These are phyloP conservation scores for Ectobius pallidus DNA, from an alignment of 2,888 invertebrate genomes.

Conservation along the genomic window DNA sequence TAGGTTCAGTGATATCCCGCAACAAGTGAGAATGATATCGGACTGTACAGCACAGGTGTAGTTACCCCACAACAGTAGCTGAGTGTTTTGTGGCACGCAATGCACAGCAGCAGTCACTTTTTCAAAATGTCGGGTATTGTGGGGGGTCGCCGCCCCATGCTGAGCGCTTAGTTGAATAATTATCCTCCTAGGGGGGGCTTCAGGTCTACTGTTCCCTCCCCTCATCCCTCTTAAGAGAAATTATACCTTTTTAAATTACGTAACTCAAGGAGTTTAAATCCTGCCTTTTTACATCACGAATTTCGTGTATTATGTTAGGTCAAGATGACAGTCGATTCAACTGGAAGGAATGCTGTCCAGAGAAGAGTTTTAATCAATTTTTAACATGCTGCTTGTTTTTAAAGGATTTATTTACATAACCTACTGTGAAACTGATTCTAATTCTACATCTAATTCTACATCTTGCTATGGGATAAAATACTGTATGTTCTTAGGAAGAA, in stretches of 20 bases:
- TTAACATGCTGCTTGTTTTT: no score
- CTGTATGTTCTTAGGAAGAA: no score
- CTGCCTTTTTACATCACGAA: neutral
- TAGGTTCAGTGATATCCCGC: no score
- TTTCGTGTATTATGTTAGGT: neutral
- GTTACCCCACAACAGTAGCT: neutral
- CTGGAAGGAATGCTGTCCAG: no score
- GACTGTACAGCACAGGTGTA: neutral
- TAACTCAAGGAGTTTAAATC: neutral
- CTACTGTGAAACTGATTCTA: no score
- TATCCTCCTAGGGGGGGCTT: conserved; percentile 6
- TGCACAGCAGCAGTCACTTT: conserved; percentile 15
- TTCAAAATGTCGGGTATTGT: conserved; percentile 11
- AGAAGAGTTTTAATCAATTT: no score
- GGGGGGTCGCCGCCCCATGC: conserved; percentile 2
- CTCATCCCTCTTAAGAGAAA: neutral
- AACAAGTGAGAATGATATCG: no score
- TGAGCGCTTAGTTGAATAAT: conserved; percentile 10
- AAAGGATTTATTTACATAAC: no score
- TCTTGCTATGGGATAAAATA: no score
- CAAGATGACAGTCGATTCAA: no score
- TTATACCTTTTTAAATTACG: neutral
- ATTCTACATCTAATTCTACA: no score
- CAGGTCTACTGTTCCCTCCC: neutral
- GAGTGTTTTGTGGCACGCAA: conserved; percentile 10